A percentile compares a stretch with the other conserved stretches of the same genome.
Evolutionary conservation across 2,113 vertebrate genomes (phyloP).

Genomic region (Trichechus manatus): DNA sequence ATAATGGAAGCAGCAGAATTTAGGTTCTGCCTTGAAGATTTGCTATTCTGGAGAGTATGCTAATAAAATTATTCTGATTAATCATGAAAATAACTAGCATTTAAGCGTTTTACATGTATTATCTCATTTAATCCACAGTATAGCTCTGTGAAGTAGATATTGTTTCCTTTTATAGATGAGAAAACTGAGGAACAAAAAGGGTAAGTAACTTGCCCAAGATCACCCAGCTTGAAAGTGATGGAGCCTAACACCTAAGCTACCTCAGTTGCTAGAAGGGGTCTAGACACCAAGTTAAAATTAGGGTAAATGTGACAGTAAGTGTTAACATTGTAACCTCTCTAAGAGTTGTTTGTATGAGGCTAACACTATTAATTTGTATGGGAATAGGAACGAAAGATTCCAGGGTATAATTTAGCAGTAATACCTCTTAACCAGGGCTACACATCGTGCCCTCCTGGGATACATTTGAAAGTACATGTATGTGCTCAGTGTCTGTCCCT

Average conservation of each 20-base stretch:
- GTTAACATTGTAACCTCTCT: neutral
- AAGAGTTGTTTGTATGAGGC: neutral
- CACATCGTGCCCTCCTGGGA: neutral
- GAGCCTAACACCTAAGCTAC: neutral
- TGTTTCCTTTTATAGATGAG: neutral
- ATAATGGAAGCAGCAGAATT: neutral
- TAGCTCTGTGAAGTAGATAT: neutral
- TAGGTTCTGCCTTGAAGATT: neutral
- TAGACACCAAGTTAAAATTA: neutral
- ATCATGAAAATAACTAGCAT: neutral
- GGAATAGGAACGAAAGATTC: neutral
- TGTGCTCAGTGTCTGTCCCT: neutral
- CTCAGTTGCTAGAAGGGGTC: neutral
- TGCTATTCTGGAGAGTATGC: neutral
- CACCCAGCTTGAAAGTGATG: neutral
- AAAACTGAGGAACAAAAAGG: neutral
- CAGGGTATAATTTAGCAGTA: neutral
- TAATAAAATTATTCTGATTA: neutral
- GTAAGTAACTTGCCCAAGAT: neutral
- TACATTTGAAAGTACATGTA: neutral
- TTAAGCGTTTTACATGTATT: neutral
- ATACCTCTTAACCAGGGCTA: neutral
- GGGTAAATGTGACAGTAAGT: neutral
- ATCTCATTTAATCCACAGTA: neutral
- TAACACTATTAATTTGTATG: neutral